A percentile compares a stretch with the other conserved stretches of the same genome.
These are phyloP conservation scores for Clostera curtula DNA, from an alignment of 2,888 invertebrate species.

Conservation along the genomic window DNA sequence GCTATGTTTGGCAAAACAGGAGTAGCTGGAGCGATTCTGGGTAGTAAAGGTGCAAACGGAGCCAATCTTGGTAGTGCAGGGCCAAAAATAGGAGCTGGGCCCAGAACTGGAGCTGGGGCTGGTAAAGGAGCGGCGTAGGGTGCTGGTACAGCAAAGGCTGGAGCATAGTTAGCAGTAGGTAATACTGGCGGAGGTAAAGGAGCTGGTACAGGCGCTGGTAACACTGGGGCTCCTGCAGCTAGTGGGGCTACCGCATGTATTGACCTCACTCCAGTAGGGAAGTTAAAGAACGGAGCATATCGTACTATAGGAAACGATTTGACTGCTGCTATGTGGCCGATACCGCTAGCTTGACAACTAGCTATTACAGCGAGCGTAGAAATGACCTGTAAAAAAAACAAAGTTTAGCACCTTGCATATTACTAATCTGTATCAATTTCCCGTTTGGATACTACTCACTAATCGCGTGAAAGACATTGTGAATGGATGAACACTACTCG, in stretches of 20 bases:
- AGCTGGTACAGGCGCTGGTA: constrained; percentile 16
- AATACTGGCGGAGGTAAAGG: constrained; percentile 24
- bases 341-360: constrained; percentile 59
- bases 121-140: constrained; percentile 18
- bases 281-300: constrained; percentile 66
- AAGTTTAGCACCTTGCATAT: not conserved
- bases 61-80: constrained; percentile 18
- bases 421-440: not conserved
- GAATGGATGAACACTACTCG: constrained; percentile 43
- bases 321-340: constrained; percentile 52
- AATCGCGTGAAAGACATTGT: constrained; percentile 55
- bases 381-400: constrained; percentile 41
- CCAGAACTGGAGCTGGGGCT: constrained; percentile 7
- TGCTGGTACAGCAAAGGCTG: constrained; percentile 20
- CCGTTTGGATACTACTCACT: constrained; percentile 40
- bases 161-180: constrained; percentile 19
- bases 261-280: constrained; percentile 53
- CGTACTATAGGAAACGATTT: constrained; percentile 55
- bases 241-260: constrained; percentile 56
- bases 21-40: constrained; percentile 17
- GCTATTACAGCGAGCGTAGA: constrained; percentile 46
- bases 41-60: constrained; percentile 13
- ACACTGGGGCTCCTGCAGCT: constrained; percentile 20
- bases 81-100: constrained; percentile 18
- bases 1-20: constrained; percentile 11